phyloP scores from a whole-genome alignment of 2,888 invertebrate species.

The Lepidocyrtoides sp. region DNA sequence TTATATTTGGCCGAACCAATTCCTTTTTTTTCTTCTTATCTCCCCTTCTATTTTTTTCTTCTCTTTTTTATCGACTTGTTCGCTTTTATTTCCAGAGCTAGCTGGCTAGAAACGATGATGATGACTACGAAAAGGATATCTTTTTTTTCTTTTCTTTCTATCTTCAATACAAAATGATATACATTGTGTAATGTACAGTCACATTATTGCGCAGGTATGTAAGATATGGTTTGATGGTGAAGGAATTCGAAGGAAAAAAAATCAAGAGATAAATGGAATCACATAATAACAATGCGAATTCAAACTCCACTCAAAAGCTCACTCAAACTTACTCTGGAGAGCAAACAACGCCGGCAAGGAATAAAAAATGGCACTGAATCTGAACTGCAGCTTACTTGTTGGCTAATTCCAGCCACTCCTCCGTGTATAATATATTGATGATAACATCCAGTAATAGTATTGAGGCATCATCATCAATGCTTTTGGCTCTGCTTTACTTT shows the following conservation, averaged over 20 bases:
- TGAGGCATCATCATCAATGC: too few species aligned
- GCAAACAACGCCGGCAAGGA: too few species aligned
- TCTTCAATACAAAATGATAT: neutral
- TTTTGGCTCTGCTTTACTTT: neutral
- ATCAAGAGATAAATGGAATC: constrained; percentile 42
- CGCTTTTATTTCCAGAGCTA: constrained; percentile 30
- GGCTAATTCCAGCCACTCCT: constrained; percentile 54
- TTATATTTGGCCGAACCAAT: constrained; percentile 56
- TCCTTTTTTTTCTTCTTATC: constrained; percentile 33
- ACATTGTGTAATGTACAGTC: constrained; percentile 2
- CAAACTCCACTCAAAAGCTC: constrained; percentile 22
- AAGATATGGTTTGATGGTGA: neutral
- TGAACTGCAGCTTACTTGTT: neutral
- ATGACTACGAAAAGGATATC: constrained; percentile 3
- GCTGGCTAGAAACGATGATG: neutral
- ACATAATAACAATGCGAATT: constrained; percentile 51
- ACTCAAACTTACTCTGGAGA: too few species aligned
- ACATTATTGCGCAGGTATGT: constrained; percentile 47
- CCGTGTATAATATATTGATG: too few species aligned
- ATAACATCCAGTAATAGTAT: too few species aligned
- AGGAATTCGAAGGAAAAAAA: constrained; percentile 9
- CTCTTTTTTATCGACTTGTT: constrained; percentile 52
- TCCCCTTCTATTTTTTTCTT: neutral
- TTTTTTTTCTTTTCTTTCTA: neutral
- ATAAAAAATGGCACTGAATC: neutral